These are phyloP conservation scores for Mallotus villosus DNA, from an alignment of 2,797 vertebrate species.

Conservation along the genomic window DNA sequence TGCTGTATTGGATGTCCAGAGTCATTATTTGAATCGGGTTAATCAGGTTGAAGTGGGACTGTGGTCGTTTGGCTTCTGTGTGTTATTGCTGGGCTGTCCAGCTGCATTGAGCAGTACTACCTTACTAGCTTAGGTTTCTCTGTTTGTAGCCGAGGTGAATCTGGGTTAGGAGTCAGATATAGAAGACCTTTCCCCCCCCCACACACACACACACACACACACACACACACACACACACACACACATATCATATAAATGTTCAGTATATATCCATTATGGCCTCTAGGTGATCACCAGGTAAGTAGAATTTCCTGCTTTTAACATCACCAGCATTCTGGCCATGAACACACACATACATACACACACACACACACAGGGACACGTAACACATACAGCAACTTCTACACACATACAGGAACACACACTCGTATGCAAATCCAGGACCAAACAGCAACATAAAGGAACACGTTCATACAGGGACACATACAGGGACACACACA, in stretches of 20 bases:
- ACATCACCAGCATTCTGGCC: conserved; percentile 25
- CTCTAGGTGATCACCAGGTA: conserved; percentile 22
- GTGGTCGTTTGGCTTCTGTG: not conserved
- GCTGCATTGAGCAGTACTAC: not conserved
- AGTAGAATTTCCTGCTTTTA: conserved; percentile 17
- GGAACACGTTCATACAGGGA: too few relatives aligned
- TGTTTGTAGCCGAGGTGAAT: too few relatives aligned
- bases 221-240: conserved; percentile 13
- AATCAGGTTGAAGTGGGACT: not conserved
- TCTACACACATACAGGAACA: not conserved
- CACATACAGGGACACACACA: too few relatives aligned
- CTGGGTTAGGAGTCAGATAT: too few relatives aligned
- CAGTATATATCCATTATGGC: conserved; percentile 1
- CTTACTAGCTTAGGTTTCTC: not conserved
- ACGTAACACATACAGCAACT: too few relatives aligned
- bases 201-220: not conserved
- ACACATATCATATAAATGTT: not conserved
- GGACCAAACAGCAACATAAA: too few relatives aligned
- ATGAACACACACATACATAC: conserved; percentile 17
- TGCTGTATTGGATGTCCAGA: not conserved
- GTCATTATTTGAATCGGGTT: not conserved
- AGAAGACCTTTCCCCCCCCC: not conserved
- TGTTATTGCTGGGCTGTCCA: not conserved
- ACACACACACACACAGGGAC: too few relatives aligned
- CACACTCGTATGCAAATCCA: conserved; percentile 11